Percentiles rank a stretch among this genome's conserved stretches.
Evolutionary conservation across 2,888 invertebrate species (phyloP).

Genomic region (Lamproptera curius): DNA sequence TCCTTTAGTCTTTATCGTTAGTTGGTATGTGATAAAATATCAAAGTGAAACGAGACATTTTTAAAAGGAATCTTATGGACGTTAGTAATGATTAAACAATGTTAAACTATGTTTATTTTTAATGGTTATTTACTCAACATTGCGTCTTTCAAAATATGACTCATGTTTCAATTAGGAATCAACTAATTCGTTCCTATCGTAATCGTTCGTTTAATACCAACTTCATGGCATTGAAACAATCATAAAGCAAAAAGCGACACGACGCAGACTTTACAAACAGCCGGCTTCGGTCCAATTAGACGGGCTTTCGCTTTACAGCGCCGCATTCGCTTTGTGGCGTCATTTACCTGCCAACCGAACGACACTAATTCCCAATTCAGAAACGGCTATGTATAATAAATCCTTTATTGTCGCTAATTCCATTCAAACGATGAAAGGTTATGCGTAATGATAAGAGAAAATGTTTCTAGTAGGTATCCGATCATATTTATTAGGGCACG

Average conservation of each 20-base stretch:
- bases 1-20: too few relatives aligned
- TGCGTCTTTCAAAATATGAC: too few relatives aligned
- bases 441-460: neutral
- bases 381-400: conserved; percentile 6
- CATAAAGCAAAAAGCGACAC: conserved; percentile 7
- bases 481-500: neutral
- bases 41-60: too few relatives aligned
- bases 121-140: too few relatives aligned
- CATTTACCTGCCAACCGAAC: conserved; percentile 25
- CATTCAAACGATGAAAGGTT: conserved; percentile 12
- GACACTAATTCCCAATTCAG: conserved; percentile 10
- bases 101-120: too few relatives aligned
- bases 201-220: too few relatives aligned
- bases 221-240: conserved; percentile 10
- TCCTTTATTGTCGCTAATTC: conserved; percentile 15
- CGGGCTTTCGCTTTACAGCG: conserved; percentile 10
- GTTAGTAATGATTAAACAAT: too few relatives aligned
- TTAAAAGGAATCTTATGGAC: too few relatives aligned
- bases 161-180: too few relatives aligned
- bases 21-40: too few relatives aligned
- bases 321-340: conserved; percentile 22
- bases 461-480: neutral
- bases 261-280: conserved; percentile 9
- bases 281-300: conserved; percentile 15
- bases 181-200: too few relatives aligned